Base-by-base conservation (phyloP, 2,113 vertebrate species). In the Calcarius ornatus region DNA sequence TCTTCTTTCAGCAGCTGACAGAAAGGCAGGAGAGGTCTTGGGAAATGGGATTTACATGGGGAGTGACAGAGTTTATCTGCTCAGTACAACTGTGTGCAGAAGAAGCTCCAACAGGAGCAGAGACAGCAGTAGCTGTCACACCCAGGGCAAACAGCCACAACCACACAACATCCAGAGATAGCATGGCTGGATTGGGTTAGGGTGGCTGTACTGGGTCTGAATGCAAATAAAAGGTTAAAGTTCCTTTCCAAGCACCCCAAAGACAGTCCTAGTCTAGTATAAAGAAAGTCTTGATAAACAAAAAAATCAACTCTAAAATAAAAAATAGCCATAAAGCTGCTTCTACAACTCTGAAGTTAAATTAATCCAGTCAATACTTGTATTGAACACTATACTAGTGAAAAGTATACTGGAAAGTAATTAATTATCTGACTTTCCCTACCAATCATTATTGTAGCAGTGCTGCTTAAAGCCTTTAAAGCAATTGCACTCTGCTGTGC, bases 11-110 rank as follows among this genome's bases (percentile, higher is more conserved):
- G 45, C 38, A 70, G 42, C 50, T 66, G 50, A 14, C 25, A 61
- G 37, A 80, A 88, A 83, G 24, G 23, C 16, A 45, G 31, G 13
- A 87, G 40, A 57, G 14, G 35, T 77, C 23, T 83, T 25, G 35
- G 38, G 17, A 78, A 64, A 54, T 5, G 28, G 10, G 24, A 51
- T 12, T 12, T 42, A 75, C 15, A 16, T 1, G 0, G 11, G 10
- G 16, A 65, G 5, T 33, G 69, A n/a, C 30, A 42, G 57, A 30
- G 9, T 63, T 87, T 79, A 37, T 54, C 51, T 2, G 1, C 19
- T 47, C 31, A 40, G 43, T 22, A 9, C 30, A 48, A 17, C 4
- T 1, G 0, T 5, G 4, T 43, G 43, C 4, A 2, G 35, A 75
- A 40, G 15, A 50, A 43, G 15, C 11, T 84, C 30, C 28, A 12